A percentile compares a stretch with the other conserved stretches of the same genome.
phyloP scores from a whole-genome alignment of 2,113 vertebrate genomes.

The Coturnix japonica region DNA sequence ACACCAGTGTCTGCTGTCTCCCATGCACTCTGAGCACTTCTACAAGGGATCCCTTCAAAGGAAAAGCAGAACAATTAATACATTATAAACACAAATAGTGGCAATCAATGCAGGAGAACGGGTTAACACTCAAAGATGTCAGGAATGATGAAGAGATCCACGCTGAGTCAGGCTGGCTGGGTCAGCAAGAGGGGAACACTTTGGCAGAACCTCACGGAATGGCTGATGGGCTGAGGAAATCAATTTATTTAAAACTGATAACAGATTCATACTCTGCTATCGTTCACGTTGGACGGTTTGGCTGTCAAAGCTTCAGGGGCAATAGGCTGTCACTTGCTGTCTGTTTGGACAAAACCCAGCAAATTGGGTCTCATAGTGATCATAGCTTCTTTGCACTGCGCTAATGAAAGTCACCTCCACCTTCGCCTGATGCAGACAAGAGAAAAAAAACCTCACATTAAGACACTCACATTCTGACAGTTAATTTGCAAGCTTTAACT shows the following conservation, averaged over 20 bases:
- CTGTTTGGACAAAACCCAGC: neutral
- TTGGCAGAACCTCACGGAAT: neutral
- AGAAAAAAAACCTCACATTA: neutral
- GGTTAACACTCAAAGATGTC: neutral
- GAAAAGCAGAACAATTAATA: neutral
- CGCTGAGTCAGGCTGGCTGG: neutral
- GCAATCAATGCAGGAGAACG: neutral
- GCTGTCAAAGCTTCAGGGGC: neutral
- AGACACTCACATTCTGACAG: neutral
- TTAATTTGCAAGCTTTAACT: neutral
- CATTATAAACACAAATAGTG: neutral
- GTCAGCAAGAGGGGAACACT: neutral
- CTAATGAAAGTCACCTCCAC: neutral
- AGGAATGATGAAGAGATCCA: neutral
- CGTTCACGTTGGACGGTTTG: neutral
- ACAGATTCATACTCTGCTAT: neutral
- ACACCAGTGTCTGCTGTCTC: neutral
- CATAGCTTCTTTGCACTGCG: neutral
- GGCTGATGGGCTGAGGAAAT: neutral
- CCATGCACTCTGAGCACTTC: neutral
- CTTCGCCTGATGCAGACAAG: neutral
- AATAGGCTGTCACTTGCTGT: neutral
- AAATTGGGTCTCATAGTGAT: neutral
- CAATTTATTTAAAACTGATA: slow-evolving; percentile 15
- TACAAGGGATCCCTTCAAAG: neutral